A percentile compares a stretch with the other conserved stretches of the same genome.
These are phyloP conservation scores for Mesorhabditis sp. DNA, from an alignment of 2,888 invertebrate species.

Conservation along the genomic window DNA sequence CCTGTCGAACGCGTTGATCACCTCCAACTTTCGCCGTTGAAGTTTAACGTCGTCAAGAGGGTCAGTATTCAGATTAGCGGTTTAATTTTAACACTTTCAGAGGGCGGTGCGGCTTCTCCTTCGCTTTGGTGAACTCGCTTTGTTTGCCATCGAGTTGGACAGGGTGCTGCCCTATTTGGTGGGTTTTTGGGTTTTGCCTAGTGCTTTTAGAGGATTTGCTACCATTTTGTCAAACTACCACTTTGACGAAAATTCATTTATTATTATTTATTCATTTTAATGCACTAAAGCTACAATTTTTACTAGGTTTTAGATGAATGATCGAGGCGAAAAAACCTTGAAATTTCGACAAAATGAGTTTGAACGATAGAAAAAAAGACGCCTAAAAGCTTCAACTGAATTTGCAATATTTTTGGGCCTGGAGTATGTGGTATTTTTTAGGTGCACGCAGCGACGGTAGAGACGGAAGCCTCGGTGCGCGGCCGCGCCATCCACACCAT, in stretches of 20 bases:
- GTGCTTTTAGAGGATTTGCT: neutral
- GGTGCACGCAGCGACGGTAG: conserved; percentile 49
- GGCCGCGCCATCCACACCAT: conserved; percentile 80
- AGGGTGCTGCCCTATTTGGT: conserved; percentile 89
- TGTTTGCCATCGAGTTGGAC: conserved; percentile 74
- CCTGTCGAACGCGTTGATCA: conserved; percentile 47
- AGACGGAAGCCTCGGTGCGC: conserved; percentile 78
- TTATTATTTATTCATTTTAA: no score
- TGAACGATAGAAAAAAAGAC: no score
- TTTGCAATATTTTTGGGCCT: neutral
- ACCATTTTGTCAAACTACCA: neutral
- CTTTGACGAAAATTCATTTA: no score
- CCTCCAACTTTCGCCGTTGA: conserved; percentile 45
- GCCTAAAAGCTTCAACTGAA: neutral
- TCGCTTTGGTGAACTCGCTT: conserved; percentile 33
- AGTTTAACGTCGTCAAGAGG: conserved; percentile 44
- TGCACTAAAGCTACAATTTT: no score
- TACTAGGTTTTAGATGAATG: no score
- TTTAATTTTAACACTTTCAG: conserved; percentile 20
- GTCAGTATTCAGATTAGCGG: conserved; percentile 17
- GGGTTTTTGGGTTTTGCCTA: conserved; percentile 13
- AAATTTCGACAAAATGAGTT: no score
- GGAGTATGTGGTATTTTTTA: neutral
- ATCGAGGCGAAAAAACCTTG: no score
- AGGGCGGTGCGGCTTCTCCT: conserved; percentile 45